A percentile compares a stretch with the other conserved stretches of the same genome.
Evolutionary conservation across 2,797 vertebrate species (phyloP).

Genomic region (Sandelia bainsii): DNA sequence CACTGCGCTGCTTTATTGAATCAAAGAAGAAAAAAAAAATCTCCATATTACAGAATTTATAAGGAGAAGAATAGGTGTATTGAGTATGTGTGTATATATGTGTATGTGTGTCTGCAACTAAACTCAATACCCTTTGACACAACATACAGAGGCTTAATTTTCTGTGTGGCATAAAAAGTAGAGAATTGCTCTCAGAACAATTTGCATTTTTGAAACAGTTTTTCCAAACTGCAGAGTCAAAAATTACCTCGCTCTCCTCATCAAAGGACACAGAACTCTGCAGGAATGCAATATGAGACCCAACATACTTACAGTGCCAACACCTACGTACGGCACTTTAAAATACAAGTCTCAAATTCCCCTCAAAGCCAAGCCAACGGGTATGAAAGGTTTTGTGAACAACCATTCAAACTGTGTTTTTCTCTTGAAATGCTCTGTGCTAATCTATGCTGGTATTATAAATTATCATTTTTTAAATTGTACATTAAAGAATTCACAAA

Average conservation of each 20-base stretch:
- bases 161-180: constrained; percentile 8
- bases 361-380: background rate
- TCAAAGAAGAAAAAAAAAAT: constrained; percentile 21
- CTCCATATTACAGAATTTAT: constrained; percentile 24
- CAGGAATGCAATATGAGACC: constrained; percentile 23
- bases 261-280: constrained; percentile 8
- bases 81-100: constrained; percentile 1
- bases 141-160: constrained; percentile 7
- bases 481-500: too few species aligned
- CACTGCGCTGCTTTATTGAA: constrained; percentile 25
- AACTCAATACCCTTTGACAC: constrained; percentile 5
- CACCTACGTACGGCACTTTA: constrained; percentile 4
- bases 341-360: background rate
- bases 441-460: background rate
- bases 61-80: constrained; percentile 29
- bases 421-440: background rate
- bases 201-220: constrained; percentile 24
- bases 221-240: constrained; percentile 11
- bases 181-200: constrained; percentile 18
- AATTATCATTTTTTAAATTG: too few species aligned
- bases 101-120: background rate
- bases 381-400: constrained; percentile 1
- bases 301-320: constrained; percentile 4
- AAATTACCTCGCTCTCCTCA: constrained; percentile 23
- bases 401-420: constrained; percentile 6